These are phyloP conservation scores for Nothocercus julius DNA, from an alignment of 2,113 vertebrate species.

Conservation along the genomic window DNA sequence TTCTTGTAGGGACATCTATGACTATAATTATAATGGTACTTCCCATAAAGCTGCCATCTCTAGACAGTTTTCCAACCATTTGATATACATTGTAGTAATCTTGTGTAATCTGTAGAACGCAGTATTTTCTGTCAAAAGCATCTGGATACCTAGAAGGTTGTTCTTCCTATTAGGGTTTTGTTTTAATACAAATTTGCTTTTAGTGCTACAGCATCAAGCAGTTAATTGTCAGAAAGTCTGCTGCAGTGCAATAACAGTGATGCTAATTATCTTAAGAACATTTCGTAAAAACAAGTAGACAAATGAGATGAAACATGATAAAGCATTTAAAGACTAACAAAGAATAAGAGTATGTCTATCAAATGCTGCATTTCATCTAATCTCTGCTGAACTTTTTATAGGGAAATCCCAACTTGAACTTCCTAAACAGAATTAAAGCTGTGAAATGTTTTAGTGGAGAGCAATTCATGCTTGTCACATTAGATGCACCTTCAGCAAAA, in stretches of 20 bases:
- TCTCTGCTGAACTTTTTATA: not conserved
- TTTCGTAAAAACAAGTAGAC: not conserved
- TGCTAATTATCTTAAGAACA: not conserved
- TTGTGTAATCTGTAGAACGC: not conserved
- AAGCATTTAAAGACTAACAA: not conserved
- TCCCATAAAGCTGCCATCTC: not conserved
- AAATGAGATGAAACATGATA: not conserved
- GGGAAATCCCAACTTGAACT: not conserved
- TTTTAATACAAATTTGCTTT: not conserved
- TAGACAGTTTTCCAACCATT: not conserved
- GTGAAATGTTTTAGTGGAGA: not conserved
- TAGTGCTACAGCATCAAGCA: not conserved
- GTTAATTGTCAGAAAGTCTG: not conserved
- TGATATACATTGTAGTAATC: not conserved
- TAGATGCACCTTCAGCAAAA: not conserved
- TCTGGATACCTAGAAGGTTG: not conserved
- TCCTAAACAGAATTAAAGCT: not conserved
- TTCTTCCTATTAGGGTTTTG: not conserved
- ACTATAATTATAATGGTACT: not conserved
- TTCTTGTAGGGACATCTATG: not conserved
- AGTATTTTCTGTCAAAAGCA: not conserved
- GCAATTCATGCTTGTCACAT: not conserved
- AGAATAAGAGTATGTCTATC: not conserved
- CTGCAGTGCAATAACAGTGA: not conserved
- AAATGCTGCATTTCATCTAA: not conserved